These are phyloP conservation scores for Bos taurus DNA, from an alignment of 2,113 vertebrate genomes.

Conservation along the genomic window ARS-UCD2.0 NC_037342.1:23566501-23567000, in stretches of 20 bases:
- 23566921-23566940: neutral
- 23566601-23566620: neutral
- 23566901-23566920: neutral
- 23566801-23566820: neutral
- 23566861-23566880: neutral
- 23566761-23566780: neutral
- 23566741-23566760: neutral
- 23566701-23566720: neutral
- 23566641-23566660: neutral
- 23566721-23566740: too few species aligned
- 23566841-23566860: neutral
- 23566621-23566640: neutral
- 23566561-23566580: neutral
- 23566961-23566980: too few species aligned
- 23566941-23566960: too few species aligned
- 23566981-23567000: neutral
- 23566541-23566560: neutral
- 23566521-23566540: neutral
- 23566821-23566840: neutral
- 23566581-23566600: neutral
- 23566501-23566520: neutral
- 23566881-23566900: neutral
- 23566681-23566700: rapidly evolving
- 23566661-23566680: neutral
- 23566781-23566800: neutral